Evolutionary conservation across 2,888 invertebrate genomes (phyloP).

Genomic region (Tinea pellionella): DNA sequence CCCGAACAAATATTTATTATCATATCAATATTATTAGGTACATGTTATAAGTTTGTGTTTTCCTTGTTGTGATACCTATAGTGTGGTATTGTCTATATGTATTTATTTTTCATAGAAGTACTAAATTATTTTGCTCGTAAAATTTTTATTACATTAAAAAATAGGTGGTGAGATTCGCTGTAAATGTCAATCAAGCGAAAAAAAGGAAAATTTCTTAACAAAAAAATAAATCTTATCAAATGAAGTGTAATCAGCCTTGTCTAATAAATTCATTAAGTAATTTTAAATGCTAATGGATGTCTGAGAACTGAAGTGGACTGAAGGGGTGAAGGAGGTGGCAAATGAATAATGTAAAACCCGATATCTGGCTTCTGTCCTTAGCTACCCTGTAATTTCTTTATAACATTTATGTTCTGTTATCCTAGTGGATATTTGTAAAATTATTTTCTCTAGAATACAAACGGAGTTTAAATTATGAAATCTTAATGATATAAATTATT

Average conservation of each 20-base stretch:
- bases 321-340: conserved; percentile 20
- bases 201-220: neutral
- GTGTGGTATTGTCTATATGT: no score
- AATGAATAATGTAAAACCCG: conserved; percentile 53
- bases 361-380: conserved; percentile 28
- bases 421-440: neutral
- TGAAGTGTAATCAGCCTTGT: conserved; percentile 9
- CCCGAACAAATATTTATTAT: no score
- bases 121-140: no score
- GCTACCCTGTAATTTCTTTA: neutral
- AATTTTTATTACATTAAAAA: neutral
- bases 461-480: no score
- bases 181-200: neutral
- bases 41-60: no score
- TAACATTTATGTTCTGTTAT: neutral
- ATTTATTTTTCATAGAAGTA: no score
- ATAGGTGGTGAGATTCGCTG: neutral
- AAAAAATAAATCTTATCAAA: conserved; percentile 2
- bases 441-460: no score
- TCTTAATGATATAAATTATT: no score
- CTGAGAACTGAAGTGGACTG: conserved; percentile 27
- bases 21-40: no score
- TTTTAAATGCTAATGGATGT: conserved; percentile 61
- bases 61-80: no score
- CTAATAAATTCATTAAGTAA: conserved; percentile 53